These are phyloP conservation scores for Acanthosoma haemorrhoidale DNA, from an alignment of 2,888 invertebrate genomes.

Conservation along the genomic window DNA sequence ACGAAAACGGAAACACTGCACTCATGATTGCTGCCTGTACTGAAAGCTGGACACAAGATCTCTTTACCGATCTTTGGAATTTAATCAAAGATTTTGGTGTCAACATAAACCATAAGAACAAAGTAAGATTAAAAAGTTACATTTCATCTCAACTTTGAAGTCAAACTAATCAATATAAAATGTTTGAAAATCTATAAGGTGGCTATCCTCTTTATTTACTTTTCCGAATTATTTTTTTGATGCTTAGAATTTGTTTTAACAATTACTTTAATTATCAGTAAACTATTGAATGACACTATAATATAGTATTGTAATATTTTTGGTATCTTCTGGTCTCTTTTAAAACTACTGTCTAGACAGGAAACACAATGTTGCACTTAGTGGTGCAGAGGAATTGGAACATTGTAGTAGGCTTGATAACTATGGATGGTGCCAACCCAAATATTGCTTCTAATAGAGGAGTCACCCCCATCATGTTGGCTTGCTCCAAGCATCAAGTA, in stretches of 20 bases:
- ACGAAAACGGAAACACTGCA: constrained; percentile 46
- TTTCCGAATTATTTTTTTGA: too few species aligned
- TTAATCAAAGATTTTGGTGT: constrained; percentile 43
- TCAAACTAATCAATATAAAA: too few species aligned
- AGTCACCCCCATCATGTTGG: constrained; percentile 48
- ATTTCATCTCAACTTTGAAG: too few species aligned
- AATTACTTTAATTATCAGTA: too few species aligned
- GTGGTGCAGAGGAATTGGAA: constrained; percentile 48
- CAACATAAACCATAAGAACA: constrained; percentile 46
- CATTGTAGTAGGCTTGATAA: constrained; percentile 44
- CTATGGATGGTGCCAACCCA: constrained; percentile 34
- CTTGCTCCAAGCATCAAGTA: constrained; percentile 45
- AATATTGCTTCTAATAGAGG: constrained; percentile 43
- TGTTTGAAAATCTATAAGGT: too few species aligned
- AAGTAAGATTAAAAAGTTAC: constrained; percentile 34
- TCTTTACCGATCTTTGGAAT: constrained; percentile 47
- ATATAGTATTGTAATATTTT: too few species aligned
- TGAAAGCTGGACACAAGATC: constrained; percentile 47
- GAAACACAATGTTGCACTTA: constrained; percentile 47
- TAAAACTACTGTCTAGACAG: constrained; percentile 40
- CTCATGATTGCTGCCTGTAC: constrained; percentile 46
- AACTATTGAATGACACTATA: too few species aligned
- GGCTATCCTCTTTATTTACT: too few species aligned
- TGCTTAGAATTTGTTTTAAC: too few species aligned
- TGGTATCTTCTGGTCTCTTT: too few species aligned